phyloP scores from a whole-genome alignment of 2,113 vertebrate species.

The Bolborhynchus lineola region DNA sequence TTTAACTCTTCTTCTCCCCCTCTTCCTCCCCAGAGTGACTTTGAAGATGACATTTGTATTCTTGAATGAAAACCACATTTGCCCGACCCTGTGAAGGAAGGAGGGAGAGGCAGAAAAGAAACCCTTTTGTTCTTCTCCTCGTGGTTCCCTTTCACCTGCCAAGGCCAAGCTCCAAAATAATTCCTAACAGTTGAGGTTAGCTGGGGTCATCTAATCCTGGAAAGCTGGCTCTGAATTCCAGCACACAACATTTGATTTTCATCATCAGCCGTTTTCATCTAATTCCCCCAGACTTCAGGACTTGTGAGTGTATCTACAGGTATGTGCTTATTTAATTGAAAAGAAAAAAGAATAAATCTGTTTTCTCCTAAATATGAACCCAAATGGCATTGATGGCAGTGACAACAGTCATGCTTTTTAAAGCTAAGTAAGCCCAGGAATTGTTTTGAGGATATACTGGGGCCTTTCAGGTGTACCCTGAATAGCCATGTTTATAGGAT shows the following conservation, averaged over 20 bases:
- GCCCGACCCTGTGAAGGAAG: not conserved
- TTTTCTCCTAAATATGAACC: not conserved
- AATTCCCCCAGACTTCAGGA: not conserved
- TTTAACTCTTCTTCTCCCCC: not conserved
- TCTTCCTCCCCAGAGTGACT: not conserved
- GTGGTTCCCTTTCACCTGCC: constrained; percentile 18
- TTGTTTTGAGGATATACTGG: not conserved
- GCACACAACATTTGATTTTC: not conserved
- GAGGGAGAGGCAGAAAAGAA: constrained; percentile 3
- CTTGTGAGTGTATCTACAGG: not conserved
- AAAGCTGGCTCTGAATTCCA: constrained; percentile 51
- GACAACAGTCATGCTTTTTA: not conserved
- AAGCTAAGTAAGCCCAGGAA: not conserved
- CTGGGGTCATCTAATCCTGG: constrained; percentile 23
- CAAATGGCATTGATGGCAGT: not conserved
- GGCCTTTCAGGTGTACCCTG: not conserved
- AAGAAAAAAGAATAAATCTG: not conserved
- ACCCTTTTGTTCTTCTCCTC: constrained; percentile 58
- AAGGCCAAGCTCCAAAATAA: constrained; percentile 44
- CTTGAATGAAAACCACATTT: constrained; percentile 58
- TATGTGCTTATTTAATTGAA: not conserved
- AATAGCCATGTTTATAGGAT: not conserved
- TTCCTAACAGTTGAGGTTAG: constrained; percentile 60
- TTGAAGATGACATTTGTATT: constrained; percentile 45
- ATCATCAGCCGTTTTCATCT: not conserved